Evolutionary conservation across 2,888 invertebrate species (phyloP), one percentile per base, ranked within the genome.

Genomic region (Agonopterix alstromeriana): DNA sequence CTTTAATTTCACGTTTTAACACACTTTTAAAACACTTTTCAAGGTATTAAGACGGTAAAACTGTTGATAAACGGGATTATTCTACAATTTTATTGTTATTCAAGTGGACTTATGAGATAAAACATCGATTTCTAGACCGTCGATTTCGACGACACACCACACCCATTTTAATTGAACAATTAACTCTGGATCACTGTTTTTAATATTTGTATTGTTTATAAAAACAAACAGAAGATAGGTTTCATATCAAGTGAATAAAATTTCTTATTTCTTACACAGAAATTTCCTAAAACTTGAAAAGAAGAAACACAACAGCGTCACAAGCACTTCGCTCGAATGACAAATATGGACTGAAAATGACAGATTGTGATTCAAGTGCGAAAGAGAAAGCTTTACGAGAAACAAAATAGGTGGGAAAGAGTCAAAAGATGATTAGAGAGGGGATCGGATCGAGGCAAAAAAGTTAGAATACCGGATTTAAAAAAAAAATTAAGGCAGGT

Each of bases 331-430:
- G 67, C 61, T 48, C 61, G 60, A 76, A 67, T 73, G 83, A 73
- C 81, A 83, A 74, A 68, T 75, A 70, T 54, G 68, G 72, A 86
- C 82, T 85, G 81, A 73, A 68, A 61, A 27, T 56, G 56, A 63
- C 59, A 59, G 55, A 53, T 60, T 63, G 57, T 56, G 27, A 27
- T 7, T 58, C 72, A 38, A 38, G 71, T 55, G 27, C 27, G 66
- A 73, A 68, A 76, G 47, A 52, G 58, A 56, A 12, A 53, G 51
- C 48, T 35, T 10, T 17, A 46, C 35, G 27, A 5, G 5, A 5
- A 27, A 27, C 27, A 27, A 7, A 48, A 52, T 38, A 43, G 14
- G 8, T 11, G 77, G 54, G 55, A 38, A 63, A 81, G 55, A 65
- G 69, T 70, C 76, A 79, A 43, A 58, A 57, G 54, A 54, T 51